Evolutionary conservation across 1,140 invertebrate genomes (phyloP), one percentile per base, ranked within the genome.

Genomic region (Neodiprion pinetum): DNA sequence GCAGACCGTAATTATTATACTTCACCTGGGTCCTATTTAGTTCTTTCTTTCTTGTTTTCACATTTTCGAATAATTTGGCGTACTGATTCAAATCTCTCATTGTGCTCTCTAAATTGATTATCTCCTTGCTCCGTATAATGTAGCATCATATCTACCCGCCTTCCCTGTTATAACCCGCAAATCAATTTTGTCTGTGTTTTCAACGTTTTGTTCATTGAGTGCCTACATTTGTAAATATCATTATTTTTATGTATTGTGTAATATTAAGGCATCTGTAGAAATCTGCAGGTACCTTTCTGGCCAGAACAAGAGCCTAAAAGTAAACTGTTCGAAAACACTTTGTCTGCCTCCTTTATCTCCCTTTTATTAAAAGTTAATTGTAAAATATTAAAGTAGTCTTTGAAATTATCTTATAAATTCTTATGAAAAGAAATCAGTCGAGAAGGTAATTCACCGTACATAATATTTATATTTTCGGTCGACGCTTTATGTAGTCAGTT

Each of bases 171-270:
- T 17, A 69, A 21, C 67, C 40, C 21, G 67, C 14, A 47, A 23
- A 21, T 23, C 67, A 69, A 69, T 21, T 69, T 47, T 47, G 23
- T 69, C 67, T 69, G 40, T 69, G 67, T 69, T 69, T 69, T 69
- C 67, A 69, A 69, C 23, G 67, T 69, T 69, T 69, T 23, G 67
- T 69, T 69, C 67, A 69, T 69, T 69, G 67, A 69, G 67, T 69
- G 67, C 67, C 67, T 69, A 69, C 67, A 69, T 69, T 69, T 69
- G 67, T 69, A 69, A 69, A 69, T 69, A 69, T 69, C 67, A 69
- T 69, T 69, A 69, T 69, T 69, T 69, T 69, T 69, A 69, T 69
- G 67, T 69, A 69, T 69, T 23, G 67, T 69, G 67, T 69, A 69
- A 69, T 69, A 69, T 14, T 40, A 40, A 61, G 11, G 53, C n/a